These are phyloP conservation scores for Seladonia tumulorum DNA, from an alignment of 2,888 invertebrate species.

Conservation along the genomic window DNA sequence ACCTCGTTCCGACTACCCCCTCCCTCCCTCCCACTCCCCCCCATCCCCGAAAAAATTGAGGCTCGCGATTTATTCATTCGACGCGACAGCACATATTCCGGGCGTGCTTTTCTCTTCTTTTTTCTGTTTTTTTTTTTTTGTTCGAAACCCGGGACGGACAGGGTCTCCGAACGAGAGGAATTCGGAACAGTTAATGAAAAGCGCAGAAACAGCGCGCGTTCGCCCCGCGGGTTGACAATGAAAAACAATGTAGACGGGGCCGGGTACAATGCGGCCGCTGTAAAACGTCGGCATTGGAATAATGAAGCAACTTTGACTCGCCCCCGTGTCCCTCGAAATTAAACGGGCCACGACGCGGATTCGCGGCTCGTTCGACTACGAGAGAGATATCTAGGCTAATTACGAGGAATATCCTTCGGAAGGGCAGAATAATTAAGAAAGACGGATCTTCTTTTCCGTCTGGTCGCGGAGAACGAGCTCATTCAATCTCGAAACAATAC, in stretches of 20 bases:
- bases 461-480: not conserved
- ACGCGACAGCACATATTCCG: not conserved
- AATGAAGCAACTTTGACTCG: not conserved
- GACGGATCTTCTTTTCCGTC: not conserved
- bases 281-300: slow-evolving; percentile 1
- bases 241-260: not conserved
- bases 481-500: not conserved
- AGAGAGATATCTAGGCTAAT: not conserved
- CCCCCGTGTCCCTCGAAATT: not conserved
- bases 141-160: not conserved
- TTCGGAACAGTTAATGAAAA: slow-evolving; percentile 8
- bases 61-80: slow-evolving; percentile 17
- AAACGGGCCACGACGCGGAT: not conserved
- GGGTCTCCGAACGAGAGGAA: not conserved
- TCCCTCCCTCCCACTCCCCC: too few species aligned
- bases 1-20: slow-evolving; percentile 1
- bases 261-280: not conserved
- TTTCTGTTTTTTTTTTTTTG: not conserved
- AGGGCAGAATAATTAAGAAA: not conserved
- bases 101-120: not conserved
- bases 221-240: not conserved
- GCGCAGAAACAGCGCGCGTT: not conserved
- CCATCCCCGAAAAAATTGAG: slow-evolving; percentile 2
- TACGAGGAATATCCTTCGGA: not conserved
- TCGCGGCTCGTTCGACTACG: not conserved